These are phyloP conservation scores for Steinernema khuongi DNA, from an alignment of 1,140 invertebrate species.

Conservation along the genomic window DNA sequence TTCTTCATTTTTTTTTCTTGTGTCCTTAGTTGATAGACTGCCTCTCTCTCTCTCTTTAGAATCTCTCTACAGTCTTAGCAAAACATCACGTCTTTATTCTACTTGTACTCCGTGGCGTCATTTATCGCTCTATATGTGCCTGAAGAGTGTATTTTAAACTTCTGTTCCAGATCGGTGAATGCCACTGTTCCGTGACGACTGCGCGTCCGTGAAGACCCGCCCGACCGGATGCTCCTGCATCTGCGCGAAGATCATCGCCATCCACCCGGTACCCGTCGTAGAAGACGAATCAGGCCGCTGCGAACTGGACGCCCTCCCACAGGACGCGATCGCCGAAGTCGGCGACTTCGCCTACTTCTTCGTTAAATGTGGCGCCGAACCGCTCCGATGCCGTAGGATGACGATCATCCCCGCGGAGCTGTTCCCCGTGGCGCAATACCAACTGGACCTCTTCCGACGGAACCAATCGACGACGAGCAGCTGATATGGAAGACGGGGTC, in stretches of 20 bases:
- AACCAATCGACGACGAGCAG: neutral
- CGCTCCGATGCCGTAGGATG: neutral
- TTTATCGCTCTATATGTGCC: no score
- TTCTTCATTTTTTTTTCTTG: no score
- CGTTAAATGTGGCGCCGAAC: neutral
- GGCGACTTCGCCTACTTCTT: neutral
- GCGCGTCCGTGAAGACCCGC: neutral
- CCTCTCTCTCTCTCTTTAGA: no score
- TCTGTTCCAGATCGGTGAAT: neutral
- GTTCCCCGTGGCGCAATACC: neutral
- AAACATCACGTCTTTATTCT: neutral
- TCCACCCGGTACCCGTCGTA: neutral
- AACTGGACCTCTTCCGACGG: neutral
- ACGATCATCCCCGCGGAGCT: neutral
- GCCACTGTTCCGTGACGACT: neutral
- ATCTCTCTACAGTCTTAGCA: no score
- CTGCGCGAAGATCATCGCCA: conserved; percentile 1
- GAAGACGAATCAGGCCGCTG: neutral
- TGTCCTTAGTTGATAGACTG: no score
- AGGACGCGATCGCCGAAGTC: neutral
- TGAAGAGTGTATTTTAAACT: neutral
- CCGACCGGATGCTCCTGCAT: neutral
- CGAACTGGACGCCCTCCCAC: neutral
- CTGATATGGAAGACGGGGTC: no score
- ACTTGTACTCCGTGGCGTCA: no score